phyloP scores from a whole-genome alignment of 1,140 invertebrate genomes.

The Drosophila leontia region DNA sequence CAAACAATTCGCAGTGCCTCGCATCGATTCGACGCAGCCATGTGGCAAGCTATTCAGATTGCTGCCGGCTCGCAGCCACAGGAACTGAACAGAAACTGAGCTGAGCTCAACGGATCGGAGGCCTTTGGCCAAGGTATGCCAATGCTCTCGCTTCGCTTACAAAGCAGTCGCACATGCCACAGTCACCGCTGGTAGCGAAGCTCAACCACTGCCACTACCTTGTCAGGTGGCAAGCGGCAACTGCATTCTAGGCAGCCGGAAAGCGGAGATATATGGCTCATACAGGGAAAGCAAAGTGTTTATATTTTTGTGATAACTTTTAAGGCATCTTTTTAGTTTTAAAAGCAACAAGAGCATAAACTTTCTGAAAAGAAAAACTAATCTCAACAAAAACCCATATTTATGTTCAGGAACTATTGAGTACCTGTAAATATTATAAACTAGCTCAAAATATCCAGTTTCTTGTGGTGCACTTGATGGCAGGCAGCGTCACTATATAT shows the following conservation, averaged over 20 bases:
- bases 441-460: neutral
- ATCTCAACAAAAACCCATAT: neutral
- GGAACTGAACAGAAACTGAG: constrained; percentile 11
- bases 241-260: neutral
- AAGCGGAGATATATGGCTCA: neutral
- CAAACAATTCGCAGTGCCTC: constrained; percentile 46
- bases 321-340: neutral
- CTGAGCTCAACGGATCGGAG: constrained; percentile 30
- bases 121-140: constrained; percentile 44
- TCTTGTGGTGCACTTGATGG: neutral
- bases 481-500: constrained; percentile 34
- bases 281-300: neutral
- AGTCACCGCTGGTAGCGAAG: constrained; percentile 2
- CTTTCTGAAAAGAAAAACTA: neutral
- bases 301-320: neutral
- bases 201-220: constrained; percentile 42
- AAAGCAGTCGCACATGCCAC: constrained; percentile 45
- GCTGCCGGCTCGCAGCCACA: constrained; percentile 20
- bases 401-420: neutral
- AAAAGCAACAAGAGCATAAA: neutral
- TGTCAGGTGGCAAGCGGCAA: constrained; percentile 22
- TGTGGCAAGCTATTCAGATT: constrained; percentile 12
- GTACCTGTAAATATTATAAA: neutral
- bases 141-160: constrained; percentile 58
- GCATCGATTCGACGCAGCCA: constrained; percentile 31